phyloP scores from a whole-genome alignment of 2,113 vertebrate genomes.

The Microcebus lehilahytsara region DNA sequence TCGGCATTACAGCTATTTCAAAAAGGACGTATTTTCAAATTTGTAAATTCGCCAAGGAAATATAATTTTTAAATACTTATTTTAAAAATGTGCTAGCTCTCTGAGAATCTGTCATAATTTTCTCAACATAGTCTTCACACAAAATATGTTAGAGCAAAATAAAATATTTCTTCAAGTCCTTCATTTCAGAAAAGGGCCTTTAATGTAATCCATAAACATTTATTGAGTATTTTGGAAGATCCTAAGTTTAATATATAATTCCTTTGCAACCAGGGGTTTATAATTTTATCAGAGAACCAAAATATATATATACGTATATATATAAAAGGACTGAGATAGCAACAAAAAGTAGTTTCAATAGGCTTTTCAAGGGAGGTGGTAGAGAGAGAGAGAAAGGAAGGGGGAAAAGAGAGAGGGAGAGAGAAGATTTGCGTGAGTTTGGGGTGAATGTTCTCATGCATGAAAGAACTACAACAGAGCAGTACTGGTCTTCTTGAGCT shows the following conservation, averaged over 20 bases:
- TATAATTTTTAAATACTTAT: background rate
- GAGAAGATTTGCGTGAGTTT: background rate
- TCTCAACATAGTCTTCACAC: background rate
- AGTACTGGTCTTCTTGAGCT: background rate
- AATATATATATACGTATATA: background rate
- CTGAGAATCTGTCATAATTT: background rate
- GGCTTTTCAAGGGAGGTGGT: background rate
- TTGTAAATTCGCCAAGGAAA: background rate
- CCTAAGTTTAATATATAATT: background rate
- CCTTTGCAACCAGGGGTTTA: background rate
- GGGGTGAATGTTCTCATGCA: background rate
- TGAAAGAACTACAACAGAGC: background rate
- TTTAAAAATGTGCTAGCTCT: constrained; percentile 6
- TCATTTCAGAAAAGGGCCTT: background rate
- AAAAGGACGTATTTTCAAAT: background rate
- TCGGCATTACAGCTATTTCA: background rate
- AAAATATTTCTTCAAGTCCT: background rate
- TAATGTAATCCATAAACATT: background rate
- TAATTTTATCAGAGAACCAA: background rate
- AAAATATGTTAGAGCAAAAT: background rate
- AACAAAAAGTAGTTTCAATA: background rate
- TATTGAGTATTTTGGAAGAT: background rate
- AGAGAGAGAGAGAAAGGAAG: background rate
- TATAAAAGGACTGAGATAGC: background rate
- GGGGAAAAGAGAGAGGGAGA: background rate